Evolutionary conservation across 2,113 vertebrate genomes (phyloP), one percentile per base, ranked within the genome.

Genomic region (Lathamus discolor): DNA sequence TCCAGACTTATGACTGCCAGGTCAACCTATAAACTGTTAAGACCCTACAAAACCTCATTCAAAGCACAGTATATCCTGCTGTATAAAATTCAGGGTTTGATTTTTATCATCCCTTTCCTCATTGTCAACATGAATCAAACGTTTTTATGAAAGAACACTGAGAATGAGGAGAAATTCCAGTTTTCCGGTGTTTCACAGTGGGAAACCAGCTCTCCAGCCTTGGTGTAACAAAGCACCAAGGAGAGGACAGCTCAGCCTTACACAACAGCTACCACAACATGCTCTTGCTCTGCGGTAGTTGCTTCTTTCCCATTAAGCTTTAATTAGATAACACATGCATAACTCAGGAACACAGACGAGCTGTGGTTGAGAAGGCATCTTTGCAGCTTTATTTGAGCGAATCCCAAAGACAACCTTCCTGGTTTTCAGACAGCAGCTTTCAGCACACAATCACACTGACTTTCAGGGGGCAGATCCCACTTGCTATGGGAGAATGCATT

Each of bases 1-100:
- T 37, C 66, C 59, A 62, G 77, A 92, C 54, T 89, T 88, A 79
- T 35, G 75, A 72, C 43, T 61, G 79, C 59, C 79, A 76, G 74
- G 88, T 81, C 91, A 94, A 86, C 67, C 75, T 44, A 59, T 92
- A 86, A 91, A 91, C 75, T 37, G 49, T 68, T 92, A 94, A 91
- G 66, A 52, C 35, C 69, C 76, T 52, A 76, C 82, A 86, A 96
- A 95, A 86, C 48, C 83, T 75, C 89, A 55, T 55, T 87, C 49
- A 76, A 76, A 89, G 74, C n/a, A 62, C 13, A 49, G 27, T 13
- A n/a, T 33, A 78, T 93, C 83, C 83, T 57, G 33, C 84, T 69
- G 10, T 41, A 79, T 48, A 83, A 74, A 88, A 80, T 25, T 28
- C 75, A 75, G 52, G 64, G 59, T 68, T 77, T 64, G 27, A 29